These are phyloP conservation scores for Argynnis bischoffii DNA, from an alignment of 2,888 invertebrate species.

Conservation along the genomic window DNA sequence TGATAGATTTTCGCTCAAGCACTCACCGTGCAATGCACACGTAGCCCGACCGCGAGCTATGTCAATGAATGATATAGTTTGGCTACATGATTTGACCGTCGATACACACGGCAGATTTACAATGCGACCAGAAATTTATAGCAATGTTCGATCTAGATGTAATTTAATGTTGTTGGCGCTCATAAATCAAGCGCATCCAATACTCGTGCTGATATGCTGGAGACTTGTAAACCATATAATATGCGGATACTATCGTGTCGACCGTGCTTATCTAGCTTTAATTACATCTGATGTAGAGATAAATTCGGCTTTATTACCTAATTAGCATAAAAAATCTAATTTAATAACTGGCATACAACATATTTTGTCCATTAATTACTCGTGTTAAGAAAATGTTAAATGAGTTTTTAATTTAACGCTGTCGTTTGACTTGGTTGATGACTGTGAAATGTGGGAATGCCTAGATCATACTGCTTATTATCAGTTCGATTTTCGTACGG, in stretches of 20 bases:
- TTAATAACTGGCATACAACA: slow-evolving; percentile 14
- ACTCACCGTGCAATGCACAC: slow-evolving; percentile 21
- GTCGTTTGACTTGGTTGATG: too few species aligned
- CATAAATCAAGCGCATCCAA: slow-evolving; percentile 78
- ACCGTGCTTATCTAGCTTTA: slow-evolving; percentile 52
- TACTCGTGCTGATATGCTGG: slow-evolving; percentile 62
- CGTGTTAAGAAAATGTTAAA: too few species aligned
- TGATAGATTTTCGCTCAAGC: slow-evolving; percentile 28
- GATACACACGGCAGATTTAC: slow-evolving; percentile 78
- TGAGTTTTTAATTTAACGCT: too few species aligned
- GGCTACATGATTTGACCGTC: slow-evolving; percentile 73
- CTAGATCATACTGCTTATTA: too few species aligned
- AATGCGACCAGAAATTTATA: slow-evolving; percentile 77
- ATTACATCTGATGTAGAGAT: slow-evolving; percentile 45
- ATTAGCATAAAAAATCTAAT: slow-evolving; percentile 28
- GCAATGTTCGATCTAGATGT: slow-evolving; percentile 80
- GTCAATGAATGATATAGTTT: slow-evolving; percentile 68
- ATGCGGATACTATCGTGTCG: slow-evolving; percentile 52
- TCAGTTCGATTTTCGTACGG: too few species aligned
- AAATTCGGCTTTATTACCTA: slow-evolving; percentile 23
- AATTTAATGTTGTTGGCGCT: slow-evolving; percentile 78
- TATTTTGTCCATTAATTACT: too few species aligned
- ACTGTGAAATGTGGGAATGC: too few species aligned
- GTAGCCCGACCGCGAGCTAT: slow-evolving; percentile 45
- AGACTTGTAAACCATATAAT: slow-evolving; percentile 66